Conservation (phyloP, 2,797 vertebrate species). For the Tragopan temminckii region DNA sequence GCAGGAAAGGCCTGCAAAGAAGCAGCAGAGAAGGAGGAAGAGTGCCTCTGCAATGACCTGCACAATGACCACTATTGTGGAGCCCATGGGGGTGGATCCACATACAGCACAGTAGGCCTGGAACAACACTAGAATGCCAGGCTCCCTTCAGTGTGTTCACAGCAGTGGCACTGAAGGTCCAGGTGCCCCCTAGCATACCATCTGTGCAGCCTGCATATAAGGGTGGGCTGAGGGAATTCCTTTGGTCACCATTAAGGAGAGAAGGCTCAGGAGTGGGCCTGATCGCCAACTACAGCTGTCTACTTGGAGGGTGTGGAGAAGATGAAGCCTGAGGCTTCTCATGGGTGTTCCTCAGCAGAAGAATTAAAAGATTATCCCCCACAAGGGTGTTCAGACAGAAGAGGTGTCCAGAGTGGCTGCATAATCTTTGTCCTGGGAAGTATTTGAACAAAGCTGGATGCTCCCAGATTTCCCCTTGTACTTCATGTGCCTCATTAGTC, state of each 20-base stretch:
- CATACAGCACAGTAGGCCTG: no score
- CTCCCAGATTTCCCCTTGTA: no score
- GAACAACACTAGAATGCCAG: fast-evolving
- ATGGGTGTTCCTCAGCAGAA: not conserved
- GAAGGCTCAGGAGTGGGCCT: not conserved
- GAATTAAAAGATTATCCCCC: not conserved
- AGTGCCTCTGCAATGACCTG: not conserved
- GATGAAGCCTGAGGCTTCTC: not conserved
- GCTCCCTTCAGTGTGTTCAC: not conserved
- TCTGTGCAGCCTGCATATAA: no score
- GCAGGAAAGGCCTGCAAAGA: not conserved
- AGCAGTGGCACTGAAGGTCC: no score
- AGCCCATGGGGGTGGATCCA: not conserved
- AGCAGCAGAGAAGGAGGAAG: not conserved
- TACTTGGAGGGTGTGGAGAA: not conserved
- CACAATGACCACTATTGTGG: not conserved
- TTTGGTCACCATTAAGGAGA: not conserved
- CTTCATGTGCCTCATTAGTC: no score
- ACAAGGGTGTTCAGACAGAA: not conserved
- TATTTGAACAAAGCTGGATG: not conserved
- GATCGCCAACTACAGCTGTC: not conserved
- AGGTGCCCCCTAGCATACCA: no score
- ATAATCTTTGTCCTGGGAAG: fast-evolving
- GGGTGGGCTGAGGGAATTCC: not conserved
- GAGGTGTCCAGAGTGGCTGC: not conserved